Percentiles rank a stretch among this genome's conserved stretches.
These are phyloP conservation scores for Catharus ustulatus DNA, from an alignment of 2,797 vertebrate species.

Conservation along the genomic window DNA sequence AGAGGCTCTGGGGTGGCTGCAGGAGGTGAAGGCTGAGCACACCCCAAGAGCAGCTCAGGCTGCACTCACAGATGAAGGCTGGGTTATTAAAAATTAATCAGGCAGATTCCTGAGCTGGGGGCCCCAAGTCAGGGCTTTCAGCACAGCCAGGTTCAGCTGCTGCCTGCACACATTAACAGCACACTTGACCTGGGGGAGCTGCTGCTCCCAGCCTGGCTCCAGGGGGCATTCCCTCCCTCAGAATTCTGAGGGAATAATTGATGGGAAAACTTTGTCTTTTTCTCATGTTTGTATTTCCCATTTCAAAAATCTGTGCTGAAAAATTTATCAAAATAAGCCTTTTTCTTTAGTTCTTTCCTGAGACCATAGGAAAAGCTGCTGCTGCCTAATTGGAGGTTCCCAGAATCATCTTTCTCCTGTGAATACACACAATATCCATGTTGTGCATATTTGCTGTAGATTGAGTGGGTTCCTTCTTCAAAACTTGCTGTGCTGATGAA, in stretches of 20 bases:
- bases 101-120: neutral
- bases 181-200: neutral
- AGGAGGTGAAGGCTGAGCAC: neutral
- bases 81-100: neutral
- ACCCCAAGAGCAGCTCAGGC: neutral
- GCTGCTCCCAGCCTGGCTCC: neutral
- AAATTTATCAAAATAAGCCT: slow-evolving; percentile 26
- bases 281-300: neutral
- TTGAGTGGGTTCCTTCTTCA: neutral
- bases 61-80: neutral
- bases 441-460: neutral
- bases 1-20: neutral
- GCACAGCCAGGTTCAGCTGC: accelerated
- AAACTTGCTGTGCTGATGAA: neutral
- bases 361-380: neutral
- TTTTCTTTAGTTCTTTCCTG: neutral
- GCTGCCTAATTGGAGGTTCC: slow-evolving; percentile 36
- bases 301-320: slow-evolving; percentile 31
- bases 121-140: neutral
- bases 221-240: neutral
- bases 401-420: neutral
- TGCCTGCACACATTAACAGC: neutral
- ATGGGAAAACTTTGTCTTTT: neutral
- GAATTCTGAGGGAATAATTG: slow-evolving; percentile 3
- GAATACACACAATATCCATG: neutral